Conservation (phyloP, 2,888 invertebrate species). For the Aporophyla lueneburgensis region DNA sequence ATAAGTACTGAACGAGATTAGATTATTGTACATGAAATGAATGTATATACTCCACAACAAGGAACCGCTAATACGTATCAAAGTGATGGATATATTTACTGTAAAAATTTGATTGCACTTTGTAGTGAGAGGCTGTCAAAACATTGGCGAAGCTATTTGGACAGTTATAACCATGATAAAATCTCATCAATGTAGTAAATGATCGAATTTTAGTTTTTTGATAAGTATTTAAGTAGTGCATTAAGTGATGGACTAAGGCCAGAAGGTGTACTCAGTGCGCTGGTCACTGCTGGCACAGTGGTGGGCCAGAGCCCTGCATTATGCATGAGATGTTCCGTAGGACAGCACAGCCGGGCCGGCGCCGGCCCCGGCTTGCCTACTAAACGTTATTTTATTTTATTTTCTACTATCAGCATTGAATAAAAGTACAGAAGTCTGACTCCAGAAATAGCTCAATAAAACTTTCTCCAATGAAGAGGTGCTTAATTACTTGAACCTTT, state of each 20-base stretch:
- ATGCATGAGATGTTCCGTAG: conserved; percentile 48
- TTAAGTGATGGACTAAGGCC: conserved; percentile 2
- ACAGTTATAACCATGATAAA: background rate
- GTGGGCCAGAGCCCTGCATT: conserved; percentile 38
- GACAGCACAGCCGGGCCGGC: conserved; percentile 13
- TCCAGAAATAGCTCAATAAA: background rate
- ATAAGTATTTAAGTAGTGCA: background rate
- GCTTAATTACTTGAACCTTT: background rate
- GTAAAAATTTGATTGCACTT: conserved; percentile 22
- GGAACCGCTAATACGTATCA: conserved; percentile 22
- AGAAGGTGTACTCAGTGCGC: background rate
- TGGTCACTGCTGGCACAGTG: conserved; percentile 9
- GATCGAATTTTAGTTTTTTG: background rate
- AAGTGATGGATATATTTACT: conserved; percentile 34
- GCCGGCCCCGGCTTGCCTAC: conserved; percentile 1
- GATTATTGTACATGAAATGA: background rate
- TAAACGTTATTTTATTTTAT: conserved; percentile 54
- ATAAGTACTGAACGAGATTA: conserved; percentile 3
- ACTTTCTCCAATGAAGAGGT: background rate
- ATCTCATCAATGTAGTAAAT: background rate
- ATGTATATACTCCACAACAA: background rate
- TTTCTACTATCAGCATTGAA: background rate
- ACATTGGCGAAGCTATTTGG: conserved; percentile 11
- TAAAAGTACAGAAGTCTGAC: conserved; percentile 7
- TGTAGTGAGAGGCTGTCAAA: conserved; percentile 38